Evolutionary conservation across 2,888 invertebrate genomes (phyloP), one percentile per base, ranked within the genome.

Genomic region (Euclidia mi): DNA sequence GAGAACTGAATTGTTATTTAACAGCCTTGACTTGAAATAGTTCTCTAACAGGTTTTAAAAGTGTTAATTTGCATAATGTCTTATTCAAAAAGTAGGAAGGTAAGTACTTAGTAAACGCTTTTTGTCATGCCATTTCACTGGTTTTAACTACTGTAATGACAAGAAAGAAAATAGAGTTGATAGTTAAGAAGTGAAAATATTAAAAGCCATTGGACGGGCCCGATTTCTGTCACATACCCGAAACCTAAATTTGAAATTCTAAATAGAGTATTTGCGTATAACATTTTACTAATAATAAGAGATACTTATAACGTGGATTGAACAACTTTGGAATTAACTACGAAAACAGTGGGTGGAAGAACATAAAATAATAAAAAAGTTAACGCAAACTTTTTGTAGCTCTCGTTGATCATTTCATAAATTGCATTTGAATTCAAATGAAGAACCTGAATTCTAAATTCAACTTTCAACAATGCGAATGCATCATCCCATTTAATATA

Each of bases 41-140:
- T n/a, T n/a, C n/a, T n/a, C n/a, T n/a, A n/a, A n/a, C n/a, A n/a
- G n/a, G n/a, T n/a, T n/a, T n/a, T n/a, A 69, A 76, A 82, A 79
- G 65, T 70, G 58, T 76, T 72, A 68, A 85, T 85, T 82, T 82
- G 65, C 84, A 86, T 84, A 83, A 82, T 80, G 71, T 73, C 73
- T 73, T 79, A 76, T 80, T 81, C 72, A 76, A 79, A 79, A 78
- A 68, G 68, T 59, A 65, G 68, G 57, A 71, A 68, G 73, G 71
- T 71, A 70, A 75, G 75, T 76, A 74, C 71, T 76, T 58, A 55
- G 60, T 75, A 79, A 84, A 82, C 76, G 80, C 61, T 76, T 84
- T 80, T 76, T 66, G 79, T 79, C 78, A 80, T 82, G 83, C 79
- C 62, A 76, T 69, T 67, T 62, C 61, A 56, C 49, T 59, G 57